These are phyloP conservation scores for Onychomys leucogaster DNA, from an alignment of 2,797 vertebrate genomes.

Conservation along the genomic window DNA sequence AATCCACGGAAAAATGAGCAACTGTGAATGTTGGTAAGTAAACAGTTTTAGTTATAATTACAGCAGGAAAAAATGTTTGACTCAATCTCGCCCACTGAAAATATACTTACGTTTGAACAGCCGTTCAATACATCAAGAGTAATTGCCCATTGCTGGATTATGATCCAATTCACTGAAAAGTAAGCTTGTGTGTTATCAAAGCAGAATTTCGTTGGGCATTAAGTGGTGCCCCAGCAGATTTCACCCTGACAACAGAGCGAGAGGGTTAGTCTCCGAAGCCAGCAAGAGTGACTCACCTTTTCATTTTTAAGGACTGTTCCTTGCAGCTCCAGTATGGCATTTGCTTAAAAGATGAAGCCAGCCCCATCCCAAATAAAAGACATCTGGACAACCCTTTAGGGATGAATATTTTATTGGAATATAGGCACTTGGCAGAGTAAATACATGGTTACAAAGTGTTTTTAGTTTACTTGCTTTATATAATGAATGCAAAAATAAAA, in stretches of 20 bases:
- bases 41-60: conserved; percentile 45
- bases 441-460: conserved; percentile 68
- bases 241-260: conserved; percentile 21
- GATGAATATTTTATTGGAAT: conserved; percentile 82
- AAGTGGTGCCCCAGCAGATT: conserved; percentile 34
- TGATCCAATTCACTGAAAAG: conserved; percentile 28
- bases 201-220: conserved; percentile 36
- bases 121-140: conserved; percentile 13
- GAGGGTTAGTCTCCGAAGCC: not conserved
- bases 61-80: conserved; percentile 44
- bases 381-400: conserved; percentile 38
- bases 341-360: conserved; percentile 62
- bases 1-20: conserved; percentile 27
- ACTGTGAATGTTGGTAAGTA: not conserved
- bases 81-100: conserved; percentile 20
- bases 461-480: conserved; percentile 40
- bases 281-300: conserved; percentile 34
- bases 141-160: conserved; percentile 27
- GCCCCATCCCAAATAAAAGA: conserved; percentile 49
- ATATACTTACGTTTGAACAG: conserved; percentile 57
- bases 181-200: conserved; percentile 22
- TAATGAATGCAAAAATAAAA: not conserved
- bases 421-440: conserved; percentile 70
- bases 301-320: not conserved
- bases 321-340: conserved; percentile 1